phyloP scores from a whole-genome alignment of 2,113 vertebrate species.

The Chaetura pelagica region DNA sequence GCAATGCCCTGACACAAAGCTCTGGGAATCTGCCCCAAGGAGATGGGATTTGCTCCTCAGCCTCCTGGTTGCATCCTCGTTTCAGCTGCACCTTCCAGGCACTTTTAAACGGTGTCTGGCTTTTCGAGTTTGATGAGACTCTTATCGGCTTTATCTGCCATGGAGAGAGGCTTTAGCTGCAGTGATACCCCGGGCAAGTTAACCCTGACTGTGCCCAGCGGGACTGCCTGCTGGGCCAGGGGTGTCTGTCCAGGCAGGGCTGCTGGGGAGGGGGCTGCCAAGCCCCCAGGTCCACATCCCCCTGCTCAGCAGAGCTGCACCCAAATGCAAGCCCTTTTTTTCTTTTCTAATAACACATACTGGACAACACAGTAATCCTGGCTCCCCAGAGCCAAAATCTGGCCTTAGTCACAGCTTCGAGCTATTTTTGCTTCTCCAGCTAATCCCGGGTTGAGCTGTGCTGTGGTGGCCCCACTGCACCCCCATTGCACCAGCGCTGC shows the following conservation, averaged over 20 bases:
- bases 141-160: constrained; percentile 62
- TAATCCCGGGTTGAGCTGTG: constrained; percentile 56
- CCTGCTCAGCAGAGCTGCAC: background rate
- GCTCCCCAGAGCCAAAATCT: constrained; percentile 63
- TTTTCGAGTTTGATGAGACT: constrained; percentile 11
- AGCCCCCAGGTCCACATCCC: background rate
- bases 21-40: background rate
- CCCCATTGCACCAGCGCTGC: background rate
- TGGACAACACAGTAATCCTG: constrained; percentile 15
- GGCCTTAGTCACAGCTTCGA: constrained; percentile 60
- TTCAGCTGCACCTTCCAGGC: background rate
- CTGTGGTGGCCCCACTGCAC: background rate
- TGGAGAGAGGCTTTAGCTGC: constrained; percentile 33
- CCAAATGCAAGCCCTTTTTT: constrained; percentile 1
- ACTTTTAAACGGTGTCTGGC: constrained; percentile 26
- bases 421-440: constrained; percentile 64
- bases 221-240: fast-evolving
- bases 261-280: background rate
- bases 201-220: background rate
- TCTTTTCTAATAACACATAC: constrained; percentile 49
- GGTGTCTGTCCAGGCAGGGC: fast-evolving
- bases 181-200: background rate
- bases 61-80: background rate
- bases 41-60: background rate
- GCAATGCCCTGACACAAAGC: fast-evolving